Conservation (phyloP, 2,888 invertebrate species). For the Drosophila gaucha region DNA sequence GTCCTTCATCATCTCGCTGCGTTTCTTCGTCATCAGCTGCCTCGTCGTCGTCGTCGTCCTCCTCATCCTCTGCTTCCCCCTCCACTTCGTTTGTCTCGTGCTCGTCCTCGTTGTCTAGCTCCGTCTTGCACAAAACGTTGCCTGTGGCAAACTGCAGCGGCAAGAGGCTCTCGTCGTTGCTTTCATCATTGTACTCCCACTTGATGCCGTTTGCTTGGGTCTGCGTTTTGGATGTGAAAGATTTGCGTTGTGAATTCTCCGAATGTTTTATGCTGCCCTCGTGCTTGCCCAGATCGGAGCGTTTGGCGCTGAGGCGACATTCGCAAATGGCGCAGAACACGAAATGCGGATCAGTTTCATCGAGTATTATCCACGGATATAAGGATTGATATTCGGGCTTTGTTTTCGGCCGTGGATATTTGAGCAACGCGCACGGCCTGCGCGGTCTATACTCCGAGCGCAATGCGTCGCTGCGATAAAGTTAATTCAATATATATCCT, state of each 20-base stretch:
- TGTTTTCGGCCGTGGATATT: slow-evolving; percentile 77
- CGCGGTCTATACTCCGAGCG: slow-evolving; percentile 75
- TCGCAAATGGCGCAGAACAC: slow-evolving; percentile 74
- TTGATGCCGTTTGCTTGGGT: slow-evolving; percentile 41
- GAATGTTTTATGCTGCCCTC: slow-evolving; percentile 78
- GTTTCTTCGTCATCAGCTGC: slow-evolving; percentile 21
- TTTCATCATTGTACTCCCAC: slow-evolving; percentile 71
- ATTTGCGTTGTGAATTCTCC: slow-evolving; percentile 71
- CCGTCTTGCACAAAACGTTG: slow-evolving; percentile 28
- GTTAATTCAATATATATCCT: not conserved
- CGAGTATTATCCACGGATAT: slow-evolving; percentile 75
- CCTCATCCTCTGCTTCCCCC: slow-evolving; percentile 24
- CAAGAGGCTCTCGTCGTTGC: slow-evolving; percentile 50
- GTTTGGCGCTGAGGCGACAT: slow-evolving; percentile 74
- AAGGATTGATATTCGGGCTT: slow-evolving; percentile 69
- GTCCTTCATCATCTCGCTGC: slow-evolving; percentile 16
- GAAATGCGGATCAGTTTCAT: slow-evolving; percentile 76
- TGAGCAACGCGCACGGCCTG: slow-evolving; percentile 67
- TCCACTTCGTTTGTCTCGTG: slow-evolving; percentile 32
- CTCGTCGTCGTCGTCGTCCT: slow-evolving; percentile 38
- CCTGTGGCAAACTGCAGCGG: slow-evolving; percentile 34
- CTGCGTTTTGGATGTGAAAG: slow-evolving; percentile 36
- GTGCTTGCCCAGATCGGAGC: slow-evolving; percentile 75
- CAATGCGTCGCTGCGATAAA: slow-evolving; percentile 57
- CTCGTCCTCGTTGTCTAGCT: slow-evolving; percentile 49